Evolutionary conservation across 1,140 invertebrate genomes (phyloP).

Genomic region (Doryteuthis pealeii): DNA sequence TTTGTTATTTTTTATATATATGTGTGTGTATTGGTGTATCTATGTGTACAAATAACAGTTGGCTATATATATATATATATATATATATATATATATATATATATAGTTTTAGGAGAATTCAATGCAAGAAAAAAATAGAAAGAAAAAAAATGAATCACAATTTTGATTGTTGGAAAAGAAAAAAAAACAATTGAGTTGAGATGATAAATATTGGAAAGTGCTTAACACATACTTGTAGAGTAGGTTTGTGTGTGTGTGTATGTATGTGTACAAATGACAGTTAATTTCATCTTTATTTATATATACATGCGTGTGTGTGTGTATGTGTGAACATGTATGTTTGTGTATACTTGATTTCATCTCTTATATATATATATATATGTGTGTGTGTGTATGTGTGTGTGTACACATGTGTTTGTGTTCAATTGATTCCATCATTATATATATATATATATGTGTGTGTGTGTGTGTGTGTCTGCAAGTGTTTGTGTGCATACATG

Average conservation of each 20-base stretch:
- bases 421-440: background rate
- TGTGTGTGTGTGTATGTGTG: background rate
- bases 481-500: background rate
- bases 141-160: too few species aligned
- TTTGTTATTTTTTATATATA: too few species aligned
- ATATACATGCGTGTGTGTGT: background rate
- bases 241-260: background rate
- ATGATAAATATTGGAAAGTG: too few species aligned
- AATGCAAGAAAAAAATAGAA: too few species aligned
- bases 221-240: too few species aligned
- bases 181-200: background rate
- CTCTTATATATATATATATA: background rate
- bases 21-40: background rate
- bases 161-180: background rate
- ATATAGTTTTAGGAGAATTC: too few species aligned
- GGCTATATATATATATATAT: background rate
- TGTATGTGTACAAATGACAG: background rate
- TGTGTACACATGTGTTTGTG: background rate
- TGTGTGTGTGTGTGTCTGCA: slow-evolving; percentile 1
- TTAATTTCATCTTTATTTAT: background rate
- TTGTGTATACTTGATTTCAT: background rate
- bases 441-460: background rate
- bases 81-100: background rate
- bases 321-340: background rate
- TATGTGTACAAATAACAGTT: background rate